These are phyloP conservation scores for Pseudolycoriella hygida DNA, from an alignment of 2,888 invertebrate genomes.

Conservation along the genomic window DNA sequence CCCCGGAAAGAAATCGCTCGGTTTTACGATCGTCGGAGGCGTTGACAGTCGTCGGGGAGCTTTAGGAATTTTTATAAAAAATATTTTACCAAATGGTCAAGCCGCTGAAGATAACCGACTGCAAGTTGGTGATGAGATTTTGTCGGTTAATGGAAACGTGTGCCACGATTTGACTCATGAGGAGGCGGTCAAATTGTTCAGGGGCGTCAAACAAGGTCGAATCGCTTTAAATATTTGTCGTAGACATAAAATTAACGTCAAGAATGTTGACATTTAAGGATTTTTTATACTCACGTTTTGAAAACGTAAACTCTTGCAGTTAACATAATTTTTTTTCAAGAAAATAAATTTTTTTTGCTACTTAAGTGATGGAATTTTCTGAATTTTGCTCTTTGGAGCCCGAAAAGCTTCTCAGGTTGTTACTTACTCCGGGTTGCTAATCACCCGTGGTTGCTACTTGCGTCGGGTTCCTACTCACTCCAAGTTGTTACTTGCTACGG, in stretches of 20 bases:
- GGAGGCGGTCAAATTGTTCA: constrained; percentile 64
- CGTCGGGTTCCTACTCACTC: no score
- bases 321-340: no score
- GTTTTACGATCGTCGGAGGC: constrained; percentile 82
- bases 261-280: no score
- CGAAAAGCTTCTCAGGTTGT: no score
- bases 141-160: constrained; percentile 63
- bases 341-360: no score
- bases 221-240: constrained; percentile 59
- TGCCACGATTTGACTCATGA: constrained; percentile 65
- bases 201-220: constrained; percentile 58
- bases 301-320: no score
- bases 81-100: constrained; percentile 65
- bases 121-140: constrained; percentile 65
- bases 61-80: constrained; percentile 73
- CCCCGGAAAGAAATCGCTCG: constrained; percentile 63
- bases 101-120: constrained; percentile 69
- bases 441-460: no score
- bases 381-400: no score
- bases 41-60: constrained; percentile 70
- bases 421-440: no score
- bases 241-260: constrained; percentile 25
- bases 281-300: no score
- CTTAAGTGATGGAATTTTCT: no score
- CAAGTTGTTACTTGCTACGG: no score